These are phyloP conservation scores for Tenthredo livida DNA, from an alignment of 2,888 invertebrate genomes.

Conservation along the genomic window DNA sequence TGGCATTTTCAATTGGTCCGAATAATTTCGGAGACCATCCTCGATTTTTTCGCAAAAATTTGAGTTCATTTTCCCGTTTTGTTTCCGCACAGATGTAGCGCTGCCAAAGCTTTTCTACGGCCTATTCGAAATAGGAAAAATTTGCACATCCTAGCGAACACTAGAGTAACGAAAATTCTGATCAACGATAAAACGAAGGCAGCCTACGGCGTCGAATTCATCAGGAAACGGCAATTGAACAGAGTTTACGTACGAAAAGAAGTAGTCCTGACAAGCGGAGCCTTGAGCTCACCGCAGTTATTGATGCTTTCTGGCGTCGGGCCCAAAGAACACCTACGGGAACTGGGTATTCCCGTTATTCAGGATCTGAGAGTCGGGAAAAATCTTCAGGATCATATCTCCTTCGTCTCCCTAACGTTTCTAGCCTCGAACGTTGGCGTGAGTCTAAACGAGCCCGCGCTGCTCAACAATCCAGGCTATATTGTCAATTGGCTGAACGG, in stretches of 20 bases:
- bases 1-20: too few species aligned
- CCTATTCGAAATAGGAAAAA: slow-evolving; percentile 81
- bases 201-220: slow-evolving; percentile 86
- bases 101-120: slow-evolving; percentile 82
- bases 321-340: slow-evolving; percentile 80
- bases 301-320: slow-evolving; percentile 90
- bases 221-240: slow-evolving; percentile 78
- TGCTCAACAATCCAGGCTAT: neutral
- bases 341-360: slow-evolving; percentile 81
- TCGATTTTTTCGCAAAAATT: neutral
- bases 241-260: slow-evolving; percentile 85
- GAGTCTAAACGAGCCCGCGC: neutral
- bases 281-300: slow-evolving; percentile 93
- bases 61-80: neutral
- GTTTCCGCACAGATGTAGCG: slow-evolving; percentile 74
- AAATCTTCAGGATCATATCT: slow-evolving; percentile 84
- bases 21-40: neutral
- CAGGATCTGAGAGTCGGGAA: slow-evolving; percentile 83
- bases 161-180: slow-evolving; percentile 83
- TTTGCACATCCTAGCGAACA: slow-evolving; percentile 83
- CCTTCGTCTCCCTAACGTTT: slow-evolving; percentile 81
- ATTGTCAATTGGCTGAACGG: slow-evolving; percentile 26
- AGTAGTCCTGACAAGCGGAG: slow-evolving; percentile 91
- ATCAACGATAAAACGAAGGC: slow-evolving; percentile 82
- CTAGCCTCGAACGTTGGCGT: slow-evolving; percentile 67